Evolutionary conservation across 2,113 vertebrate species (phyloP).

Genomic region (Pseudorectes ferrugineus): DNA sequence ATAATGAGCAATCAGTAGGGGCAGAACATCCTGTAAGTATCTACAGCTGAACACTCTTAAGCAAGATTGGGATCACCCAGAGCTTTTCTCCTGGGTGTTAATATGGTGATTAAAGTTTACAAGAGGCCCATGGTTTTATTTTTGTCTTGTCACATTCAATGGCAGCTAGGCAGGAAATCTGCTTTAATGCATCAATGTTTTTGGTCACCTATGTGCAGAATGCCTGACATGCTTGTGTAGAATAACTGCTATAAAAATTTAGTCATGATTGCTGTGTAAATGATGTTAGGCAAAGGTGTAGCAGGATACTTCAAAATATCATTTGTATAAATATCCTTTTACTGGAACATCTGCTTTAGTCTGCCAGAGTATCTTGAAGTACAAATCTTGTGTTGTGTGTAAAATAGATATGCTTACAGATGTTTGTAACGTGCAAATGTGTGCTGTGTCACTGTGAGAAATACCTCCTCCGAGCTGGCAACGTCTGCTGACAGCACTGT

Average conservation of each 20-base stretch:
- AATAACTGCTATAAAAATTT: background rate
- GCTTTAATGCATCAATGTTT: background rate
- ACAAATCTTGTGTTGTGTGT: background rate
- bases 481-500: background rate
- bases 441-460: background rate
- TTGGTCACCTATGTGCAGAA: background rate
- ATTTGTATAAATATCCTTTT: background rate
- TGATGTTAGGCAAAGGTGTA: background rate
- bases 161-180: background rate
- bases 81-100: constrained; percentile 53
- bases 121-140: constrained; percentile 50
- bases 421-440: background rate
- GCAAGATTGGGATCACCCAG: constrained; percentile 51
- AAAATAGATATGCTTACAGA: background rate
- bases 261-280: background rate
- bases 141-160: constrained; percentile 40
- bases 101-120: constrained; percentile 58
- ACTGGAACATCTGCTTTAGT: background rate
- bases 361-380: background rate
- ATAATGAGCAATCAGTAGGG: constrained; percentile 43
- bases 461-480: background rate
- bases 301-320: background rate
- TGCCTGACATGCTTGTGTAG: background rate
- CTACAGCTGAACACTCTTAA: constrained; percentile 39
- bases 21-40: constrained; percentile 61